These are phyloP conservation scores for Hyles lineata DNA, from an alignment of 2,888 invertebrate species.

Conservation along the genomic window DNA sequence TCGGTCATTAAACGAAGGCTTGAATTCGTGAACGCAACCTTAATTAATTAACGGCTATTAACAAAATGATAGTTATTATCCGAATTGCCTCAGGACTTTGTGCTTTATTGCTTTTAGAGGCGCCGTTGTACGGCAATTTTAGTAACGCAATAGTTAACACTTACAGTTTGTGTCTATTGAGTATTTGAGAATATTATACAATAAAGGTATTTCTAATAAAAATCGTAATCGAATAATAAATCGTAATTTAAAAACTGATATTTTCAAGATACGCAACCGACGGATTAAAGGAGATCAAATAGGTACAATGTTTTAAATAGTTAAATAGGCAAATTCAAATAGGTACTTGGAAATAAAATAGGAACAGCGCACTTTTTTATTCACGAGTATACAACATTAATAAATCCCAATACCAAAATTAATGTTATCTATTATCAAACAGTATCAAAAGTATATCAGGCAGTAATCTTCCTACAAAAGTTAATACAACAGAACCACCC, in stretches of 20 bases:
- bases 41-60: constrained; percentile 78
- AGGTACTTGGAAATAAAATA: too few relatives aligned
- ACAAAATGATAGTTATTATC: constrained; percentile 70
- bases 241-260: too few relatives aligned
- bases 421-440: too few relatives aligned
- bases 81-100: constrained; percentile 51
- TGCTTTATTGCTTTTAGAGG: constrained; percentile 46
- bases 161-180: constrained; percentile 1
- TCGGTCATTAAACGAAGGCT: constrained; percentile 69
- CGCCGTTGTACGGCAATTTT: constrained; percentile 45
- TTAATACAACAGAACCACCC: background rate
- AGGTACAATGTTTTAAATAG: too few relatives aligned
- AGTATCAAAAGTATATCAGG: background rate
- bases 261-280: too few relatives aligned
- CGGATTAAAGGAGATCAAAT: too few relatives aligned
- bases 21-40: constrained; percentile 66
- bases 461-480: background rate
- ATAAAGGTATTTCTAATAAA: background rate
- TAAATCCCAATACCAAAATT: too few relatives aligned
- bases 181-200: background rate
- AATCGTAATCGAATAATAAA: background rate
- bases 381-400: too few relatives aligned
- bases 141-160: constrained; percentile 32
- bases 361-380: too few relatives aligned
- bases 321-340: too few relatives aligned